Evolutionary conservation across 2,113 vertebrate genomes (phyloP), one percentile per base, ranked within the genome.

Genomic region (Rhinopithecus roxellana): DNA sequence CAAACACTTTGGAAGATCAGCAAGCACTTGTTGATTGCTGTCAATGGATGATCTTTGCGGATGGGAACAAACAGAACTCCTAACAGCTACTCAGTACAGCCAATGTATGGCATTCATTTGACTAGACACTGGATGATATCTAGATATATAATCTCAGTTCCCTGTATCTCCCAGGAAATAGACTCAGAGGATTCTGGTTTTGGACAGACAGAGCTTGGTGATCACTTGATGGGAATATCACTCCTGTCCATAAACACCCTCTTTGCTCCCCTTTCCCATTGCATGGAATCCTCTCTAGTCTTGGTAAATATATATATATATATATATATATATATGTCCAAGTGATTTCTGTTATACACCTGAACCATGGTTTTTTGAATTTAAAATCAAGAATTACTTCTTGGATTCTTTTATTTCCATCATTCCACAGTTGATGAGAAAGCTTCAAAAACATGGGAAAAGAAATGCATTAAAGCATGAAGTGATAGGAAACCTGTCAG

Each of bases 351-450:
- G 57, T 59, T 90, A 90, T 78, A 61, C 2, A 67, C 25, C 25
- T 67, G 48, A 38, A 70, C 16, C 48, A 52, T 35, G 45, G 45
- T 32, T 35, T 93, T 90, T 69, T 77, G 3, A 77, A 69, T 43
- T 95, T 70, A 83, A 85, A 95, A 69, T 75, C 50, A 88, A 85
- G n/a, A 82, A 78, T 38, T 82, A 35, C 40, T 86, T 55, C 72
- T 74, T 61, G 7, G 57, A 84, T 61, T 92, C 32, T 84, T 40
- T 90, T 64, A 67, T 45, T 93, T 89, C 77, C 12, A 94, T 85
- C 74, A 90, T 55, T 93, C 40, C 18, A 67, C 27, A 52, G 43
- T 45, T 38, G 16, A 95, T 89, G 20, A 7, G 22, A 94, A 92
- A 69, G n/a, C 69, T 93, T 67, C 55, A 35, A 89, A 93, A 89